phyloP scores from a whole-genome alignment of 1,140 invertebrate genomes.

The Oedothorax gibbosus region DNA sequence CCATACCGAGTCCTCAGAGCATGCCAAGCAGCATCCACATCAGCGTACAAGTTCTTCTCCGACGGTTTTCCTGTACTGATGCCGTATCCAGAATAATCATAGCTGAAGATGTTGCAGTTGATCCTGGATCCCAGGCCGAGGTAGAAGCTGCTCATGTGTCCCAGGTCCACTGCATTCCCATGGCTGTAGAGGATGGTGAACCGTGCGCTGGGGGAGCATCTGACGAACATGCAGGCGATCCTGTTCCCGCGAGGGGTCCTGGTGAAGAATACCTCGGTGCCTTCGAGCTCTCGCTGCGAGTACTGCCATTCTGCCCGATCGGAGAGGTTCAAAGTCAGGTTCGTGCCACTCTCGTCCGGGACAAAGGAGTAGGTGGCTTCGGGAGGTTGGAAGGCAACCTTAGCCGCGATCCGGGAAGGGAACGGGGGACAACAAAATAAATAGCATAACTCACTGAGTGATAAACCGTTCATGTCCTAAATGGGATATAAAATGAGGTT shows the following conservation, averaged over 20 bases:
- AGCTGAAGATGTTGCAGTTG: slow-evolving; percentile 99
- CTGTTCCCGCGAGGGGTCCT: slow-evolving; percentile 90
- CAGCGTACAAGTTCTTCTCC: slow-evolving; percentile 98
- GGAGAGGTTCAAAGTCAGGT: slow-evolving; percentile 75
- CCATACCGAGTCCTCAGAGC: slow-evolving; percentile 85
- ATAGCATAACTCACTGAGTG: slow-evolving; percentile 97
- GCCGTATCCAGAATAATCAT: slow-evolving; percentile 99
- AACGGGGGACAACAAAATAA: slow-evolving; percentile 99
- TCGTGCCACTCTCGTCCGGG: slow-evolving; percentile 66
- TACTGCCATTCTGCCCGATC: slow-evolving; percentile 99
- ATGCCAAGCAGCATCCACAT: slow-evolving; percentile 98
- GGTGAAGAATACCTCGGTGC: slow-evolving; percentile 83
- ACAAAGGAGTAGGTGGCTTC: slow-evolving; percentile 94
- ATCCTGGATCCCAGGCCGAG: slow-evolving; percentile 95
- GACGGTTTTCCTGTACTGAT: slow-evolving; percentile 95
- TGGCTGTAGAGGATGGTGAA: slow-evolving; percentile 99
- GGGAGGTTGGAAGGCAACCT: slow-evolving; percentile 98
- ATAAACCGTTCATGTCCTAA: slow-evolving; percentile 72
- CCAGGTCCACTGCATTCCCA: slow-evolving; percentile 96
- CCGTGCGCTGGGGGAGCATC: slow-evolving; percentile 89
- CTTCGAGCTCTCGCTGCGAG: slow-evolving; percentile 94
- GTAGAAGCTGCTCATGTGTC: slow-evolving; percentile 99
- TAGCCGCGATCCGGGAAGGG: slow-evolving; percentile 97
- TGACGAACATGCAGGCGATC: slow-evolving; percentile 97
- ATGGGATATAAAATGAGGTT: slow-evolving; percentile 8